A percentile compares a stretch with the other conserved stretches of the same genome.
These are phyloP conservation scores for Meloidogyne exigua DNA, from an alignment of 1,140 invertebrate genomes.

Conservation along the genomic window DNA sequence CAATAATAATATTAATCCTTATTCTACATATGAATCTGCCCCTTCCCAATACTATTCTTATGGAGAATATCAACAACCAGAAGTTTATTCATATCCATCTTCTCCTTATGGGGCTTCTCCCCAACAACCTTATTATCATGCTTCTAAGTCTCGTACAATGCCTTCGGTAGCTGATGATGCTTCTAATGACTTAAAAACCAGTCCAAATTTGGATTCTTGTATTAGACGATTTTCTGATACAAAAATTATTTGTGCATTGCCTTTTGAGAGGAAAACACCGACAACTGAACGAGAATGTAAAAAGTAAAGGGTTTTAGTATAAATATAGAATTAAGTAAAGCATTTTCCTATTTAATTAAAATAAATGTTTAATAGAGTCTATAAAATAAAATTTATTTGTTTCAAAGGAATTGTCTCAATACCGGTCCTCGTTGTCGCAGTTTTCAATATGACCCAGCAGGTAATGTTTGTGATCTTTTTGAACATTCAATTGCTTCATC, in stretches of 20 bases:
- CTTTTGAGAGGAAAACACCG: constrained; percentile 40
- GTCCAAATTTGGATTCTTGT: constrained; percentile 25
- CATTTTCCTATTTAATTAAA: too few species aligned
- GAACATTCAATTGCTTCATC: constrained; percentile 19
- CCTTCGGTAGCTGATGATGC: not conserved
- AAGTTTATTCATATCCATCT: not conserved
- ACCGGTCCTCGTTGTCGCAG: constrained; percentile 19
- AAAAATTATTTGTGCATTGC: constrained; percentile 31
- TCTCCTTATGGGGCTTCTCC: constrained; percentile 6
- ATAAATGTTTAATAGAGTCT: too few species aligned
- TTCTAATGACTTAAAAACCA: not conserved
- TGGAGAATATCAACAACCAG: not conserved
- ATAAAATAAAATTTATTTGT: too few species aligned
- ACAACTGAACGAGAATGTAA: constrained; percentile 42
- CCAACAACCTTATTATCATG: not conserved
- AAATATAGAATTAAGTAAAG: too few species aligned
- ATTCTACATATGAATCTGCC: not conserved
- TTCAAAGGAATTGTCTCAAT: constrained; percentile 10
- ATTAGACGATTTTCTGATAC: constrained; percentile 34
- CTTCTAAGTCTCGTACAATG: constrained; percentile 25
- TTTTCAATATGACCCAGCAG: constrained; percentile 27
- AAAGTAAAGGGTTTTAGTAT: constrained; percentile 23
- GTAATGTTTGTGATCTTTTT: constrained; percentile 30
- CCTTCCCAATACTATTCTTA: not conserved
- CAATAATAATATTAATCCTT: not conserved